Evolutionary conservation across 2,888 invertebrate species (phyloP).

Genomic region (Agriopis aurantiaria): DNA sequence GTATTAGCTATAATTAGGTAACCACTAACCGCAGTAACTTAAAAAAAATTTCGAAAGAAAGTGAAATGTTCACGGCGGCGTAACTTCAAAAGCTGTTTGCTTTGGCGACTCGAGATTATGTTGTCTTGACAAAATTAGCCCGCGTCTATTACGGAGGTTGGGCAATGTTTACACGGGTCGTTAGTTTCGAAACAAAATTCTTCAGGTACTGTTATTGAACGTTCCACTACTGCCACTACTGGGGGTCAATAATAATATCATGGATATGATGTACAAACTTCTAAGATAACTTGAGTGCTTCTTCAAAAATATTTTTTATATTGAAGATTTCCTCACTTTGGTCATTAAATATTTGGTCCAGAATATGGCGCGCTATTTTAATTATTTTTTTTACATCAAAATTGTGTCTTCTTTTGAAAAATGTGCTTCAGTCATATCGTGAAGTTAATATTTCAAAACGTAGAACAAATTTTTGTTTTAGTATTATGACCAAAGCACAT

Average conservation of each 20-base stretch:
- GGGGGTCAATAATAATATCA: not conserved
- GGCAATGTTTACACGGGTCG: slow-evolving; percentile 71
- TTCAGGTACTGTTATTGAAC: slow-evolving; percentile 38
- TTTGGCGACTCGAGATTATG: slow-evolving; percentile 71
- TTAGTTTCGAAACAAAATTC: slow-evolving; percentile 67
- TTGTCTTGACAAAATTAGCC: slow-evolving; percentile 81
- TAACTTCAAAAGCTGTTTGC: slow-evolving; percentile 74
- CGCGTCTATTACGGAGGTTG: slow-evolving; percentile 66
- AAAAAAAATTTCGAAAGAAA: slow-evolving; percentile 49
- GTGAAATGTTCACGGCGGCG: slow-evolving; percentile 71
- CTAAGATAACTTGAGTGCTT: too few relatives aligned
- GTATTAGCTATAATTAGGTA: not conserved
- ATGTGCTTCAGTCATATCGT: too few relatives aligned
- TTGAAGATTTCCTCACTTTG: too few relatives aligned
- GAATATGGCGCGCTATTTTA: too few relatives aligned
- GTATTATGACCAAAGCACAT: too few relatives aligned
- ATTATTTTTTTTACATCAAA: too few relatives aligned
- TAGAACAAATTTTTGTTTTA: too few relatives aligned
- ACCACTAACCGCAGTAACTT: not conserved
- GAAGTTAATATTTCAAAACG: too few relatives aligned
- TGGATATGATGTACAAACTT: not conserved
- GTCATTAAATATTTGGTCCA: too few relatives aligned
- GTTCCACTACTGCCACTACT: slow-evolving; percentile 23
- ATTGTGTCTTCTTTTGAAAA: too few relatives aligned
- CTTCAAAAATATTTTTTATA: too few relatives aligned